Percentiles rank a stretch among this genome's conserved stretches.
These are phyloP conservation scores for Blera fallax DNA, from an alignment of 2,888 invertebrate species.

Conservation along the genomic window DNA sequence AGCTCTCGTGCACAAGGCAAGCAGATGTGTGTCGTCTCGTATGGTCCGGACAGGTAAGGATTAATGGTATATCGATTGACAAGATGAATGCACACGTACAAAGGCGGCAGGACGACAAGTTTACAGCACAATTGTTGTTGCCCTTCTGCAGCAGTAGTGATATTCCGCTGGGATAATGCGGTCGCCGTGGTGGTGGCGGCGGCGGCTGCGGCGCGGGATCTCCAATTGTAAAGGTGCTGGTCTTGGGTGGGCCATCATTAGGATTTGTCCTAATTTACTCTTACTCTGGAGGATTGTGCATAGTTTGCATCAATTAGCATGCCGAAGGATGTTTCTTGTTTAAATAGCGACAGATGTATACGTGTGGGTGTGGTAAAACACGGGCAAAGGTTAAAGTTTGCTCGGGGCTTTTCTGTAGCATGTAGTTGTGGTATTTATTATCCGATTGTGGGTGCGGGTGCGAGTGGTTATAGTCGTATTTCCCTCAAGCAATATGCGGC, in stretches of 20 bases:
- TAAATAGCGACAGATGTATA: background rate
- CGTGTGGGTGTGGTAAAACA: conserved; percentile 10
- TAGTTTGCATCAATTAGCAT: conserved; percentile 70
- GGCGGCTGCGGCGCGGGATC: background rate
- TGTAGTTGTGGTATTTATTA: conserved; percentile 65
- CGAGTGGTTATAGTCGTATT: conserved; percentile 24
- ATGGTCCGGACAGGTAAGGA: conserved; percentile 59
- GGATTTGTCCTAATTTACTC: conserved; percentile 71
- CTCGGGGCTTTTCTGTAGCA: conserved; percentile 36
- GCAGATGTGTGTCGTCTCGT: conserved; percentile 42
- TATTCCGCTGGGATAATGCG: conserved; percentile 43
- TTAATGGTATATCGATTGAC: conserved; percentile 70
- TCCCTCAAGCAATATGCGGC: conserved; percentile 12
- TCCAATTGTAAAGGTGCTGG: conserved; percentile 25
- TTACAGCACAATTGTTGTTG: conserved; percentile 42
- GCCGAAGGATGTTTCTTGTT: conserved; percentile 57
- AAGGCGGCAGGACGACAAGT: conserved; percentile 45
- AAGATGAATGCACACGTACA: conserved; percentile 66
- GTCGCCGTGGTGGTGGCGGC: background rate
- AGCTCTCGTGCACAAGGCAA: conserved; percentile 20
- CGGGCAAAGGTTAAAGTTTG: conserved; percentile 68
- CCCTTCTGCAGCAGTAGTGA: conserved; percentile 19
- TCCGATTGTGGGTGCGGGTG: conserved; percentile 48
- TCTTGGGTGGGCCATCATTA: conserved; percentile 60
- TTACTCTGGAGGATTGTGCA: conserved; percentile 69